Evolutionary conservation across 2,113 vertebrate species (phyloP), one percentile per base, ranked within the genome.

Genomic region (Sterrhoptilus dennistouni): DNA sequence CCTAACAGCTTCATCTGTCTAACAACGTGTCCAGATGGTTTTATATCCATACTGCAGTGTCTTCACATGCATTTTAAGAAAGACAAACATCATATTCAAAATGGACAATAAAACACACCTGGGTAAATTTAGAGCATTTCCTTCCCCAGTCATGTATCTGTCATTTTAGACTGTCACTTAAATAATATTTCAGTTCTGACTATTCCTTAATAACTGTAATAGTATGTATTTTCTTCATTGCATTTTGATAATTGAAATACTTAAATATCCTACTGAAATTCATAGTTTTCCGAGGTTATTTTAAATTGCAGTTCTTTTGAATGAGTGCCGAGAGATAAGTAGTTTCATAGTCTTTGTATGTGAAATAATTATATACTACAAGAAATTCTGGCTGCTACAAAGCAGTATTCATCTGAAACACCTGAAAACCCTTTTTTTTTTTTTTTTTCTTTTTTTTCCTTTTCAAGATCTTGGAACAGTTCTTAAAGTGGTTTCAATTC

Each of bases 401-500:
- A 91, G 84, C 20, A 45, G 14, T 61, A 74, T 20, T 52, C 36
- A 53, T 84, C 42, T 82, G 60, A 83, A 88, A n/a, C 57, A 90
- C 60, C 61, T 97, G 83, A 93, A 91, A 84, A 36, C 12, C 6
- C 8, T 28, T 50, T 14, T 17, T 50, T 25, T 24, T 14, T 20
- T 53, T 19, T 29, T 35, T 61, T 14, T 24, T 49, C 15, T 38
- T 49, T 33, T 56, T 33, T 52, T 14, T 33, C 61, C 18, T 93
- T 90, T 96, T 87, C 89, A 97, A 99, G 99, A 99, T 96, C 97
- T 98, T 92, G 99, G 99, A 88, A 99, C 98, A 0, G 98, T 99
- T 97, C 98, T 99, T 90, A 99, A 99, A 97, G 99, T 99, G 79
- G 99, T 99, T 90, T 99, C 99, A 52, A 98, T 99, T 97, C 99